Conservation (phyloP, 37 sponge, comb jelly and placozoan species). For the Spongilla lacustris region DNA sequence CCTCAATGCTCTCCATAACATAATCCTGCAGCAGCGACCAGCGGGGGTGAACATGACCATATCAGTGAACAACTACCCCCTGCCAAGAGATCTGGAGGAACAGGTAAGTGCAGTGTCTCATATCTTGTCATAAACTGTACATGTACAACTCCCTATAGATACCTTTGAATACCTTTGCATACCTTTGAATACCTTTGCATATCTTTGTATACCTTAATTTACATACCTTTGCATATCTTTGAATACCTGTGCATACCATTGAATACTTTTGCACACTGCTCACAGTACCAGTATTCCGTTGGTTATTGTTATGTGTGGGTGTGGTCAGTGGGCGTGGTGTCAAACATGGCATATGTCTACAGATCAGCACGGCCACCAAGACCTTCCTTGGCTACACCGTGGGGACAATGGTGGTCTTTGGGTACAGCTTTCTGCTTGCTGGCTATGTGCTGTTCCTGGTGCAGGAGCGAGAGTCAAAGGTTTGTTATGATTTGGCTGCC, state of each 20-base stretch:
- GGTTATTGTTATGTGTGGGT: not conserved
- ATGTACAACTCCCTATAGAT: not conserved
- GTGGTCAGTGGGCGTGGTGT: conserved; percentile 35
- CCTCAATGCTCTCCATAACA: conserved; percentile 65
- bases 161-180: not conserved
- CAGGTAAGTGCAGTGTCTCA: not conserved
- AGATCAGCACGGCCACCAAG: conserved; percentile 3
- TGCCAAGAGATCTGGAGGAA: conserved; percentile 37
- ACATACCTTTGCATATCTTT: not conserved
- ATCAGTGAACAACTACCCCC: conserved; percentile 58
- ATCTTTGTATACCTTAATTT: not conserved
- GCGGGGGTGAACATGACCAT: conserved; percentile 22
- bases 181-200: not conserved
- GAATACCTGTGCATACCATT: too few relatives aligned
- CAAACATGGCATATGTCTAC: not conserved
- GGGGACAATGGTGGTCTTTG: conserved; percentile 64
- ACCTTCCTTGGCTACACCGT: conserved; percentile 61
- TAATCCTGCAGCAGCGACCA: not conserved
- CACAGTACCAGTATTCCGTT: too few relatives aligned
- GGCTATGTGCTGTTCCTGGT: conserved; percentile 80
- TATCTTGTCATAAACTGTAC: not conserved
- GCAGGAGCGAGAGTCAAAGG: conserved; percentile 77
- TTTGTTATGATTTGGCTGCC: not conserved
- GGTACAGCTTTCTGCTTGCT: conserved; percentile 75
- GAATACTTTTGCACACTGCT: too few relatives aligned